Percentiles rank a stretch among this genome's conserved stretches.
These are phyloP conservation scores for Anagrus nilaparvatae DNA, from an alignment of 1,140 invertebrate species.

Conservation along the genomic window DNA sequence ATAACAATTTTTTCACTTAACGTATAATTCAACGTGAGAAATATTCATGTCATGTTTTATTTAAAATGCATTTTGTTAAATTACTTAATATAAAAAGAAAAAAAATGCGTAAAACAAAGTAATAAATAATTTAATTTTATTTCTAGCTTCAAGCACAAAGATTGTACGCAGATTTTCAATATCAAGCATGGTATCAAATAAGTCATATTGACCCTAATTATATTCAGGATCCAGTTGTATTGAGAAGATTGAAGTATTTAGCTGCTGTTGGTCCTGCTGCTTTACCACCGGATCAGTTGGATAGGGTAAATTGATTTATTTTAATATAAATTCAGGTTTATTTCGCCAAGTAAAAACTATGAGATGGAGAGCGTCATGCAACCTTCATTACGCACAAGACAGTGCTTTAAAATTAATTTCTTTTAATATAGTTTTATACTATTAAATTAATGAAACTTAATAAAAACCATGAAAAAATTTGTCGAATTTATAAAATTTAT, in stretches of 20 bases:
- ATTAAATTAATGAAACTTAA: slow-evolving; percentile 8
- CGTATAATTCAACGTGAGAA: no score
- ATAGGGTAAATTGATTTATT: slow-evolving; percentile 57
- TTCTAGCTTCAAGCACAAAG: slow-evolving; percentile 63
- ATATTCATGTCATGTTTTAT: no score
- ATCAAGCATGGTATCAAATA: slow-evolving; percentile 61
- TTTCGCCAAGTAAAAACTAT: no score
- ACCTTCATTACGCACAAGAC: no score
- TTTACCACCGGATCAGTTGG: slow-evolving; percentile 69
- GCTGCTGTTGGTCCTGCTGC: slow-evolving; percentile 76
- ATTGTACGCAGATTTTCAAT: slow-evolving; percentile 68
- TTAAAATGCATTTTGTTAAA: no score
- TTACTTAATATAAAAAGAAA: no score
- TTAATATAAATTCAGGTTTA: background rate
- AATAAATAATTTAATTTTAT: slow-evolving; percentile 9
- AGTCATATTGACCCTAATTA: slow-evolving; percentile 51
- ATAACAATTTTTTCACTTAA: no score
- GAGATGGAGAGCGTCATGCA: no score
- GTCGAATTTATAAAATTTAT: no score
- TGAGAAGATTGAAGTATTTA: slow-evolving; percentile 65
- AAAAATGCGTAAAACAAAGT: slow-evolving; percentile 19
- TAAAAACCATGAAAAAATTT: no score
- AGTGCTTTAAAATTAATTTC: no score
- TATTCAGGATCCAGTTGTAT: slow-evolving; percentile 58
- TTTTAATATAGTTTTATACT: no score